Base-by-base conservation (phyloP, 1,140 invertebrate species). In the Psix sp. region DNA sequence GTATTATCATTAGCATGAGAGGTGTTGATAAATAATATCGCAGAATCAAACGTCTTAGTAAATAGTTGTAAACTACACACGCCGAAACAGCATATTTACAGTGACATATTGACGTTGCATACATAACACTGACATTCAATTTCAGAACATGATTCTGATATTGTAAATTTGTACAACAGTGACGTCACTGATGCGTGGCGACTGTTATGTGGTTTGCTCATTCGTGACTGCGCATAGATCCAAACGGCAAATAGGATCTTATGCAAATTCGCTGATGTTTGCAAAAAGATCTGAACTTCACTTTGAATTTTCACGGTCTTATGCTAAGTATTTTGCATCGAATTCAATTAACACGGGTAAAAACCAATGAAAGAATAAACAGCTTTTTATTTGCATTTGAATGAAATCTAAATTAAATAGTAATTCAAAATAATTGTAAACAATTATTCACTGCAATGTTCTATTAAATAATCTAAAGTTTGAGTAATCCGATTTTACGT, bases 131-230 rank as follows among this genome's bases (percentile, higher is more conserved):
- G 60, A 73, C 46, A 72, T 60, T 54, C 70, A 66, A 73, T 73
- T 66, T 65, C 52, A 42, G 54, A 73, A 51, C 59, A 59, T 65
- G 68, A 59, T 59, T 72, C 46, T 33, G 35, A 42, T 48, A 71
- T 60, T 65, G 68, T 65, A 72, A 72, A 72, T 71, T 62, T 62
- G 66, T 70, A 54, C 56, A 40, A 56, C 40, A 56, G 56, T 70
- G 66, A 70, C 56, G 66, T 70, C 66, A 62, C 59, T 59, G 65
- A 38, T 59, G 54, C 40, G 31, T 36, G 43, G 20, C 35, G 40
- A 57, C 46, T 52, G 68, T 65, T 72, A 72, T 46, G 57, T 62
- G 66, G 66, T 60, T 71, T 63, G 59, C 31, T 49, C 57, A 52
- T 56, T 52, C 57, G 67, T 71, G 67, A 71, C 45, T 20, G 33